These are phyloP conservation scores for Agrotis segetum DNA, from an alignment of 2,888 invertebrate species.

Conservation along the genomic window DNA sequence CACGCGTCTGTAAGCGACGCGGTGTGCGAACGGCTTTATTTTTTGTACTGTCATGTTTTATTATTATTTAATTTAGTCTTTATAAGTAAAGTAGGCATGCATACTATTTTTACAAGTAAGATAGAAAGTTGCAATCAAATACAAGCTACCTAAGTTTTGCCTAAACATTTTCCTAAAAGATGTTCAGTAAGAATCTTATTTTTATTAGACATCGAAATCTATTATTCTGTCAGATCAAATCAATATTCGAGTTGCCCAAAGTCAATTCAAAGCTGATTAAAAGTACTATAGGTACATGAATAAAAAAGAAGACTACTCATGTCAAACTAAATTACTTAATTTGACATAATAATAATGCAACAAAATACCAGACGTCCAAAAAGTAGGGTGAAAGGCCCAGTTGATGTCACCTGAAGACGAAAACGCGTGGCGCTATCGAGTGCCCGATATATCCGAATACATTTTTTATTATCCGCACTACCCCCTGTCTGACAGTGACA, in stretches of 20 bases:
- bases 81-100: not conserved
- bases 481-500: slow-evolving; percentile 78
- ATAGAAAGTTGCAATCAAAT: not conserved
- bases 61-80: slow-evolving; percentile 20
- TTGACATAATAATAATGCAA: slow-evolving; percentile 31
- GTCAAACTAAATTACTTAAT: slow-evolving; percentile 41
- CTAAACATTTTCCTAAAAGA: not conserved
- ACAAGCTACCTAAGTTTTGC: not conserved
- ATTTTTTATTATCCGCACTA: slow-evolving; percentile 72
- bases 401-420: slow-evolving; percentile 78
- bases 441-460: slow-evolving; percentile 68
- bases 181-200: not conserved
- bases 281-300: not conserved
- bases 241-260: not conserved
- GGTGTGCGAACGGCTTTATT: slow-evolving; percentile 48
- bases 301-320: slow-evolving; percentile 2
- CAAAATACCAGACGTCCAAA: slow-evolving; percentile 34
- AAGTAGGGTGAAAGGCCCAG: slow-evolving; percentile 58
- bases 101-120: not conserved
- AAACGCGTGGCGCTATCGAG: slow-evolving; percentile 77
- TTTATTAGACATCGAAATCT: not conserved
- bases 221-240: not conserved
- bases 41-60: slow-evolving; percentile 29
- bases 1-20: slow-evolving; percentile 57
- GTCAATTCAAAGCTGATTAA: not conserved